A percentile compares a stretch with the other conserved stretches of the same genome.
Conservation (phyloP, 1,140 invertebrate species). For the Nixonia krombeini region DNA sequence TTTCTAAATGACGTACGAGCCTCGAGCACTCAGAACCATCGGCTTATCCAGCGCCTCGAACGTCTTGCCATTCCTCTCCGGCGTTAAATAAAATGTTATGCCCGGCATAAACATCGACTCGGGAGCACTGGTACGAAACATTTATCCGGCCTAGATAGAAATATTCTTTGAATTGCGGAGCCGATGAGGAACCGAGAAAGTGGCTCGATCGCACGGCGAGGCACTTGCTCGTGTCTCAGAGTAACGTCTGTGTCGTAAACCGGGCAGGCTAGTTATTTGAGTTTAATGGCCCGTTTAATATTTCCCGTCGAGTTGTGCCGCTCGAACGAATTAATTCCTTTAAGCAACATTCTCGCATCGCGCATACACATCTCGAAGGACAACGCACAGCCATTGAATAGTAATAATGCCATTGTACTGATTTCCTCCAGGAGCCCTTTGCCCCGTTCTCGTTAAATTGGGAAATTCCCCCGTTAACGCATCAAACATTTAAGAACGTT, state of each 20-base stretch:
- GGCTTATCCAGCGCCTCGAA: not conserved
- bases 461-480: slow-evolving; percentile 20
- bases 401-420: slow-evolving; percentile 27
- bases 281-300: too few relatives aligned
- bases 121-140: slow-evolving; percentile 9
- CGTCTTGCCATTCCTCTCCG: too few relatives aligned
- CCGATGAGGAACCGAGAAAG: too few relatives aligned
- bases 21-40: too few relatives aligned
- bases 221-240: slow-evolving; percentile 9
- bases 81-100: slow-evolving; percentile 39
- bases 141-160: slow-evolving; percentile 6
- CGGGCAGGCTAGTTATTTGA: too few relatives aligned
- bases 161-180: slow-evolving; percentile 1
- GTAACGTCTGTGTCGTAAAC: too few relatives aligned
- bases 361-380: slow-evolving; percentile 19
- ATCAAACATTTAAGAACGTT: slow-evolving; percentile 15
- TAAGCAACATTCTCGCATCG: slow-evolving; percentile 12
- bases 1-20: too few relatives aligned
- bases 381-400: slow-evolving; percentile 27
- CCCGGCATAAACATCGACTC: slow-evolving; percentile 31
- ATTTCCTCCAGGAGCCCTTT: slow-evolving; percentile 36
- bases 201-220: not conserved
- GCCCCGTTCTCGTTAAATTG: slow-evolving; percentile 19
- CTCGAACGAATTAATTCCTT: slow-evolving; percentile 11
- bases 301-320: slow-evolving; percentile 5